These are phyloP conservation scores for Limnephilus marmoratus DNA, from an alignment of 2,888 invertebrate genomes.

Conservation along the genomic window DNA sequence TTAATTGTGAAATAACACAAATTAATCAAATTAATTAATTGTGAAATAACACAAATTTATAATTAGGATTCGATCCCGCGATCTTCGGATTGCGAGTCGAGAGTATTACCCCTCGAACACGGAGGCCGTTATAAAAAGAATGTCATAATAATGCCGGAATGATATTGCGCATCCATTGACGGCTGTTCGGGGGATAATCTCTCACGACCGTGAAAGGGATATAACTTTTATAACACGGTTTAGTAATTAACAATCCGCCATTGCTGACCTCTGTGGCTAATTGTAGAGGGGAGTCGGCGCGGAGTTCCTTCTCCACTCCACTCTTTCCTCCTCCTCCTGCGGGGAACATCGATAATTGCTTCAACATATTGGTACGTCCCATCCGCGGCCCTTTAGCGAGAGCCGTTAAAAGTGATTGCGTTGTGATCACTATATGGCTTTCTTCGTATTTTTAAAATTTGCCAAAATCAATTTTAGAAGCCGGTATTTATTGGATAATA, in stretches of 20 bases:
- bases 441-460: not conserved
- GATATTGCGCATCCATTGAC: not conserved
- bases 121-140: not conserved
- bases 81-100: no score
- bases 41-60: no score
- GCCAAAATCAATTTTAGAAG: no score
- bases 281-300: conserved; percentile 14
- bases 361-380: conserved; percentile 31
- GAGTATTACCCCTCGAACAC: no score
- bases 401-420: not conserved
- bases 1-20: no score
- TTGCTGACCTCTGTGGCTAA: conserved; percentile 30
- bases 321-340: not conserved
- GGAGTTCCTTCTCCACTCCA: not conserved
- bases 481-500: no score
- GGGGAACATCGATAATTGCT: conserved; percentile 31
- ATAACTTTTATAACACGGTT: conserved; percentile 39
- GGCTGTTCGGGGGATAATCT: not conserved
- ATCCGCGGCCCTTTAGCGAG: conserved; percentile 18
- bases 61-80: no score
- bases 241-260: conserved; percentile 36
- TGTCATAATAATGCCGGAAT: not conserved
- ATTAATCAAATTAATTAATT: no score
- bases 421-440: not conserved
- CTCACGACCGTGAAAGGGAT: not conserved